Evolutionary conservation across 2,113 vertebrate genomes (phyloP).

Genomic region (Lepidothrix coronata): DNA sequence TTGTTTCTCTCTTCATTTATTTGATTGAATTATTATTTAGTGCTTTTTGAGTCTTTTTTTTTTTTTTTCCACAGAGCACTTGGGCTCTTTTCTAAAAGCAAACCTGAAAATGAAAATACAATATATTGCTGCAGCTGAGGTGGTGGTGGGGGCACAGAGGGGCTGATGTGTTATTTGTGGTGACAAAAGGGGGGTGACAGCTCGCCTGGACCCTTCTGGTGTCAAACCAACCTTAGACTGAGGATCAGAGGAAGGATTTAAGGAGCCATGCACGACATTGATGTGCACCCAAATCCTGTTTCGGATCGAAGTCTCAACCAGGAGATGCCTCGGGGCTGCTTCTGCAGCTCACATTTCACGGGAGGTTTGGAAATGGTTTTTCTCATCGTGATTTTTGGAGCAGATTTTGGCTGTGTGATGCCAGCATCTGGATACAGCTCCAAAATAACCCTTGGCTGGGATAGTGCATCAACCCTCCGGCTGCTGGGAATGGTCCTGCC

Average conservation of each 20-base stretch:
- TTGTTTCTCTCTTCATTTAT: neutral
- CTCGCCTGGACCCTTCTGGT: neutral
- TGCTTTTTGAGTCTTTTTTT: neutral
- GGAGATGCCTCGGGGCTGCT: neutral
- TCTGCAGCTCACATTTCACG: neutral
- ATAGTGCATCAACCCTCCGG: fast-evolving
- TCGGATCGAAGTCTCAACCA: neutral
- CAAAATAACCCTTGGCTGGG: neutral
- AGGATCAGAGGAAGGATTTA: neutral
- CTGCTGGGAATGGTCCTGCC: neutral
- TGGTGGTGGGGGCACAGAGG: neutral
- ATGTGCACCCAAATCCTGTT: fast-evolving
- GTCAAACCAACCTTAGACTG: neutral
- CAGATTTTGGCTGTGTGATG: neutral
- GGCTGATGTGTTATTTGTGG: neutral
- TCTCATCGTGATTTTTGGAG: fast-evolving
- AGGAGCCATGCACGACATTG: fast-evolving
- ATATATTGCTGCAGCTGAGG: neutral
- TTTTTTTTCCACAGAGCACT: neutral
- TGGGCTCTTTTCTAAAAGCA: neutral
- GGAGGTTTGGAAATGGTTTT: neutral
- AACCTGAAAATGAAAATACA: neutral
- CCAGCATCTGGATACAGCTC: neutral
- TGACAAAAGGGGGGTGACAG: neutral
- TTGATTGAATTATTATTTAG: neutral